Conservation (phyloP, 1,140 invertebrate species). For the Drosophila burlai region DNA sequence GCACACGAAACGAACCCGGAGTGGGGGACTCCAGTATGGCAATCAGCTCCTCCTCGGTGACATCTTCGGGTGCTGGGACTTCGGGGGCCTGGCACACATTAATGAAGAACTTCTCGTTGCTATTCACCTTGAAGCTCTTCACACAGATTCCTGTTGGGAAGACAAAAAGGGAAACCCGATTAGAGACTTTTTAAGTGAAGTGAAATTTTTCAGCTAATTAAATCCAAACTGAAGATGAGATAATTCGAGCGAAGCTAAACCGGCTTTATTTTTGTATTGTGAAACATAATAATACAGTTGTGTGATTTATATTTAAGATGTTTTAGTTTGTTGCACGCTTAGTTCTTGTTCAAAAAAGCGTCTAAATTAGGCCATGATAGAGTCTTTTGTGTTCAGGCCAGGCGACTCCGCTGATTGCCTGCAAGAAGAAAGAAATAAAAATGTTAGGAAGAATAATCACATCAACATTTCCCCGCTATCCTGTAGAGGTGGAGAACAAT, state of each 20-base stretch:
- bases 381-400: conserved; percentile 41
- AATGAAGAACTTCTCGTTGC: conserved; percentile 91
- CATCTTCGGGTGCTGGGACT: conserved; percentile 92
- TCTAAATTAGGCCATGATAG: conserved; percentile 11
- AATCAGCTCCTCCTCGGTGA: conserved; percentile 91
- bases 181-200: background rate
- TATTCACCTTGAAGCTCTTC: conserved; percentile 90
- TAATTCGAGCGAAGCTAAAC: conserved; percentile 4
- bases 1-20: conserved; percentile 90
- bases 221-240: background rate
- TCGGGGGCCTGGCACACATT: conserved; percentile 92
- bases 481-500: no score
- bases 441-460: conserved; percentile 34
- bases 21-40: conserved; percentile 90
- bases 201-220: background rate
- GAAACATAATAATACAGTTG: conserved; percentile 6
- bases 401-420: conserved; percentile 51
- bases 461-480: background rate
- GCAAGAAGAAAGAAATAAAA: conserved; percentile 18
- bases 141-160: conserved; percentile 91
- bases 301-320: background rate
- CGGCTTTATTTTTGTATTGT: conserved; percentile 19
- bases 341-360: conserved; percentile 1
- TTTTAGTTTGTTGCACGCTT: no score
- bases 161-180: background rate